Evolutionary conservation across 1,140 invertebrate species (phyloP).

Genomic region (Saxidomus purpurata): DNA sequence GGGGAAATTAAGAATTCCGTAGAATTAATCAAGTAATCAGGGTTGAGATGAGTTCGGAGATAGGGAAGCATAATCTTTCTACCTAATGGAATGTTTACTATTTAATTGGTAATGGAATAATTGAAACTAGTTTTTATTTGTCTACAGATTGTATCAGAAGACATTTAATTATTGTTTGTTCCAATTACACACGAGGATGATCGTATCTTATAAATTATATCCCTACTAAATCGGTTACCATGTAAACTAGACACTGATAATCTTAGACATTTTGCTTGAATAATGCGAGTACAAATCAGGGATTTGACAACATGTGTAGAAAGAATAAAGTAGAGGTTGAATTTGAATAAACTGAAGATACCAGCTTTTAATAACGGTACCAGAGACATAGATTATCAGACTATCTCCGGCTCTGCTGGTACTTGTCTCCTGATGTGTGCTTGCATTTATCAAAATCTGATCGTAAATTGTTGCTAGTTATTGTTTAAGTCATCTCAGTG

Average conservation of each 20-base stretch:
- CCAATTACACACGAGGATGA: conserved; percentile 14
- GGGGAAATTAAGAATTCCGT: not conserved
- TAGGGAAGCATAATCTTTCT: not conserved
- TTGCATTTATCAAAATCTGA: no score
- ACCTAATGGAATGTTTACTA: conserved; percentile 47
- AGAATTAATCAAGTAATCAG: conserved; percentile 24
- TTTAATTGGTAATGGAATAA: conserved; percentile 46
- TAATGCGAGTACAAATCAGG: not conserved
- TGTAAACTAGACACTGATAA: not conserved
- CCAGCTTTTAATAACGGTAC: no score
- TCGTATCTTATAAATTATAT: conserved; percentile 14
- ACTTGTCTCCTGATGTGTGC: no score
- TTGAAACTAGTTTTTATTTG: conserved; percentile 26
- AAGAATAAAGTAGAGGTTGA: no score
- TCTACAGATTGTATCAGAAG: conserved; percentile 14
- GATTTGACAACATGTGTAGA: no score
- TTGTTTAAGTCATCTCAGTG: no score
- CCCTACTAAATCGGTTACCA: not conserved
- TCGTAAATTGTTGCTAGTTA: no score
- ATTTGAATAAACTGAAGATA: no score
- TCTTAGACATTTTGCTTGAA: not conserved
- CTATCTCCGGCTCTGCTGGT: no score
- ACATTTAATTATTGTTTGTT: conserved; percentile 35
- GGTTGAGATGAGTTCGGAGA: not conserved
- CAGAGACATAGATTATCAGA: no score